A percentile compares a stretch with the other conserved stretches of the same genome.
Evolutionary conservation across 2,888 invertebrate genomes (phyloP).

Genomic region (Tetheella fluctuosa): DNA sequence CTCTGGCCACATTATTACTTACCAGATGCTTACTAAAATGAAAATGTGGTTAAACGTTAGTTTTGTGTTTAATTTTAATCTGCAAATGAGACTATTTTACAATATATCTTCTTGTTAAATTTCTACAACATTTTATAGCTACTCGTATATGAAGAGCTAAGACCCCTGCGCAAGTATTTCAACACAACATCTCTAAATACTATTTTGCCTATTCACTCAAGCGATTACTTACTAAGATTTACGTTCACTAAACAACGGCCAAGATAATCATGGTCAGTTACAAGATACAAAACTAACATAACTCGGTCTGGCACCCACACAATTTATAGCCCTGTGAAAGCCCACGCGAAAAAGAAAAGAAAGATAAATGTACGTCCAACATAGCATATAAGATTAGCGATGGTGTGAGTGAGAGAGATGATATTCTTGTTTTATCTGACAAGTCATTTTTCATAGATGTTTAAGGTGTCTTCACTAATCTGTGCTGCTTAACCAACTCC

Average conservation of each 20-base stretch:
- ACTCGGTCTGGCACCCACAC: slow-evolving; percentile 14
- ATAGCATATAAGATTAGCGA: slow-evolving; percentile 16
- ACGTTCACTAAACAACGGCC: neutral
- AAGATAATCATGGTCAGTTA: slow-evolving; percentile 11
- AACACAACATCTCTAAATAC: neutral
- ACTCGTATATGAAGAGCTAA: too few species aligned
- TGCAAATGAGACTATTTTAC: too few species aligned
- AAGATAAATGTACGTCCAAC: slow-evolving; percentile 22
- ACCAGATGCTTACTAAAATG: too few species aligned
- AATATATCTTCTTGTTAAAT: too few species aligned
- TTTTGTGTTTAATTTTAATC: too few species aligned
- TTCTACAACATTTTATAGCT: too few species aligned
- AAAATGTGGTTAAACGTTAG: too few species aligned
- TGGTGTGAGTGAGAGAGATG: neutral
- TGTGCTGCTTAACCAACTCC: neutral
- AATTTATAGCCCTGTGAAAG: slow-evolving; percentile 22
- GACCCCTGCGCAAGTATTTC: too few species aligned
- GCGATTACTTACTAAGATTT: slow-evolving; percentile 9
- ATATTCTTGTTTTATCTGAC: slow-evolving; percentile 10
- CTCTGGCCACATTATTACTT: too few species aligned
- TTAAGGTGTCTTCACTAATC: slow-evolving; percentile 8
- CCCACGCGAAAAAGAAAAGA: slow-evolving; percentile 16
- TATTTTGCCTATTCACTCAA: neutral
- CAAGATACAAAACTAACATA: slow-evolving; percentile 17
- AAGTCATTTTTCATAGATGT: slow-evolving; percentile 9